These are phyloP conservation scores for Urocynchramus pylzowi DNA, from an alignment of 2,113 vertebrate genomes.

Conservation along the genomic window DNA sequence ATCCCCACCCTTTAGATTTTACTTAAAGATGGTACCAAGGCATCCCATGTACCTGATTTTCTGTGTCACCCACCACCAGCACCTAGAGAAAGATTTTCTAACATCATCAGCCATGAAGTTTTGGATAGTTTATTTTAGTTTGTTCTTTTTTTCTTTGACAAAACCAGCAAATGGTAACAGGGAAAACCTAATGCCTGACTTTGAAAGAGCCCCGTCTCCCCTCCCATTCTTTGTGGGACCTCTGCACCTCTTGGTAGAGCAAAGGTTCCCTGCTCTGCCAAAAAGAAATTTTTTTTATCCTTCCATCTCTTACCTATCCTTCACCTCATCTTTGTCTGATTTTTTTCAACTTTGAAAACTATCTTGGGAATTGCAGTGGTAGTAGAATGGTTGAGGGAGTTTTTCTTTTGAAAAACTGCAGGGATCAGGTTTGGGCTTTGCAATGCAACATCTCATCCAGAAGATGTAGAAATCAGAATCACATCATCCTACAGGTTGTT, in stretches of 20 bases:
- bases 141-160: neutral
- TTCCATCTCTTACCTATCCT: neutral
- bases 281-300: neutral
- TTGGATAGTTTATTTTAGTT: neutral
- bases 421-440: neutral
- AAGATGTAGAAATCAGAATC: neutral
- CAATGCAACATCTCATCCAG: neutral
- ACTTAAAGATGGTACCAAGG: neutral
- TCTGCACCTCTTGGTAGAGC: neutral
- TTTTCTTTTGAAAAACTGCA: neutral
- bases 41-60: neutral
- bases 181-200: neutral
- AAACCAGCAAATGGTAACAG: neutral
- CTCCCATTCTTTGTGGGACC: neutral
- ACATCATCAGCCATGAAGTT: neutral
- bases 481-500: neutral
- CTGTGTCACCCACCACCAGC: neutral
- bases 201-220: neutral
- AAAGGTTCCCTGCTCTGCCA: neutral
- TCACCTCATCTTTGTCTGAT: neutral
- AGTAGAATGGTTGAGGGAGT: neutral
- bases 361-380: neutral
- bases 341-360: neutral
- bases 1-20: neutral
- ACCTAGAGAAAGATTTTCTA: neutral